Base-by-base conservation (phyloP, 1,140 invertebrate genomes). In the Pseudomyrmex dendroicus region DNA sequence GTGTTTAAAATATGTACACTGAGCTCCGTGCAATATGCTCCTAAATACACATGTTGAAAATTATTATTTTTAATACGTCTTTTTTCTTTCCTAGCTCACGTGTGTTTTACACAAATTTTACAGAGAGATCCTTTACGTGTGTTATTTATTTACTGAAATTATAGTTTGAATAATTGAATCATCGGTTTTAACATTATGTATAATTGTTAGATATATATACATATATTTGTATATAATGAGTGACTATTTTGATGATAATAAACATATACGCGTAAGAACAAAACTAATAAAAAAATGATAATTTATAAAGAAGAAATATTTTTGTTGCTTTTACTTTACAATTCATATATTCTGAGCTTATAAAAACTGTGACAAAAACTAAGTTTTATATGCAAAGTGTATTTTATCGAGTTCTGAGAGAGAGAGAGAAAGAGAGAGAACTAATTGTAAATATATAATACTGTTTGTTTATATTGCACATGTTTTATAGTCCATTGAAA, bases 401-500 rank as follows among this genome's bases (percentile, higher is more conserved):
- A 66, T 22, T 57, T 15, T 57, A 17, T 59, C 10, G 17, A 82
- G 17, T 20, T 82, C 8, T 61, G 8, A 35, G 35, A 35, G 4
- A 35, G 35, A 35, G 4, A 35, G 35, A 35, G 35, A 35, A 4
- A 35, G 35, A 35, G 5, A 35, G 35, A 35, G 35, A 80, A 25
- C 20, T 61, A 7, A 76, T 76, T 74, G 59, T 48, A 46, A 59
- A 46, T 84, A 62, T 46, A 82, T 10, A 12, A 48, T 59, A 57
- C 22, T 82, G 52, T 84, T 82, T 72, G 22, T 84, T 22, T 82
- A 86, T 74, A 35, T 7, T 35, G 35, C 35, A 35, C 78, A 92
- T 85, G 86, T 91, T 88, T 93, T 89, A 92, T 94, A 93, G 92
- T 94, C 93, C 89, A 86, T 92, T 90, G 91, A 94, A 94, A 89